phyloP scores from a whole-genome alignment of 1,140 invertebrate species.

The Sminthurides bifidus region DNA sequence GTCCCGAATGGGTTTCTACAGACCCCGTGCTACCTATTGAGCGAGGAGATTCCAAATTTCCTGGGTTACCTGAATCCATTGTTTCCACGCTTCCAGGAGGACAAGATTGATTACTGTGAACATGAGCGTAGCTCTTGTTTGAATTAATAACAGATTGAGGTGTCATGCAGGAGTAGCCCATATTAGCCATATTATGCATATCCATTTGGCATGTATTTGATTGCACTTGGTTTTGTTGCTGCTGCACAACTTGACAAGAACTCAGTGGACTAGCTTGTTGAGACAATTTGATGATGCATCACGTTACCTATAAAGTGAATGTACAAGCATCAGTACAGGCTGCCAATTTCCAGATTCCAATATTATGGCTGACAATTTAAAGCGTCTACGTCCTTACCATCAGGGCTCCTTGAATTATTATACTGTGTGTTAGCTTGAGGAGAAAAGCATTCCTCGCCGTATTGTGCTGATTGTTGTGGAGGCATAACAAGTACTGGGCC shows the following conservation, averaged over 20 bases:
- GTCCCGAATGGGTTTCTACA: conserved; percentile 14
- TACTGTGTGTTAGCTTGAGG: not conserved
- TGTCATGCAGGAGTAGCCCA: conserved; percentile 36
- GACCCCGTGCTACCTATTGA: conserved; percentile 24
- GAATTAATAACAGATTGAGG: conserved; percentile 21
- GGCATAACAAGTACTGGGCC: conserved; percentile 11
- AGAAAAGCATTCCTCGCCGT: not conserved
- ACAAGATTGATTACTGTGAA: conserved; percentile 31
- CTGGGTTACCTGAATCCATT: conserved; percentile 12
- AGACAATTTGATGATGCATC: too few relatives aligned
- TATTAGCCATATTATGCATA: conserved; percentile 31
- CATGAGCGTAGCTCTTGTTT: conserved; percentile 11
- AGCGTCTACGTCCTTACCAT: not conserved
- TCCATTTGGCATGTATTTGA: conserved; percentile 35
- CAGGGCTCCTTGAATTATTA: not conserved
- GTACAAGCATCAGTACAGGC: not conserved
- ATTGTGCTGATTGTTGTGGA: not conserved
- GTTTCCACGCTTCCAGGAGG: conserved; percentile 30
- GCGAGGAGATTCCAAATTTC: conserved; percentile 24
- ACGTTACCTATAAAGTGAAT: conserved; percentile 1
- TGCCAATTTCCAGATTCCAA: not conserved
- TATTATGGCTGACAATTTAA: not conserved
- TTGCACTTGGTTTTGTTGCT: conserved; percentile 32
- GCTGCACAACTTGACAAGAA: conserved; percentile 28
- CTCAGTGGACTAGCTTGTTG: not conserved